These are phyloP conservation scores for Myxocyprinus asiaticus DNA, from an alignment of 2,113 vertebrate genomes.

Conservation along the genomic window DNA sequence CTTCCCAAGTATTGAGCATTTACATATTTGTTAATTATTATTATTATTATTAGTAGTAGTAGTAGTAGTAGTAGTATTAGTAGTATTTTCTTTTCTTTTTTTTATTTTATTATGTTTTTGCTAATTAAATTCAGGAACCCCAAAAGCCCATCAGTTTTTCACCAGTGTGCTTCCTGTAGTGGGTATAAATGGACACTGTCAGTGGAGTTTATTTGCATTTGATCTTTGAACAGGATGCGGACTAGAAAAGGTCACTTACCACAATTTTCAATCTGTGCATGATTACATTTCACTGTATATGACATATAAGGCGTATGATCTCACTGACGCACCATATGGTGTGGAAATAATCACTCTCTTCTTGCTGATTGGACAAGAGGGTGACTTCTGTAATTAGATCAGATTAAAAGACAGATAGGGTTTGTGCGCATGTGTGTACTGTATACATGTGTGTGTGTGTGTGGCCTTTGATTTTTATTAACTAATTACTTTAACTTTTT, in stretches of 20 bases:
- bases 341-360: constrained; percentile 63
- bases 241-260: constrained; percentile 32
- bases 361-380: constrained; percentile 64
- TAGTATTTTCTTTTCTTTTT: too few relatives aligned
- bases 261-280: constrained; percentile 36
- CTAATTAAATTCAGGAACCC: neutral
- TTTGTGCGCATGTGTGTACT: neutral
- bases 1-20: too few relatives aligned
- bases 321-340: constrained; percentile 69
- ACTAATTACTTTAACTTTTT: too few relatives aligned
- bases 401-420: constrained; percentile 51
- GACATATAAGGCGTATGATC: constrained; percentile 53
- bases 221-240: constrained; percentile 16
- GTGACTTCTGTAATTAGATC: constrained; percentile 72
- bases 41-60: too few relatives aligned
- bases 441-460: too few relatives aligned
- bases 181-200: constrained; percentile 14
- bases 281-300: constrained; percentile 35
- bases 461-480: neutral
- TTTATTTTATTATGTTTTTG: too few relatives aligned
- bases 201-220: constrained; percentile 6
- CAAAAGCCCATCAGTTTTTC: neutral
- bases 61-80: too few relatives aligned
- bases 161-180: neutral
- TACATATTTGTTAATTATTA: too few relatives aligned